A percentile compares a stretch with the other conserved stretches of the same genome.
phyloP scores from a whole-genome alignment of 2,113 vertebrate species.

The Apodemus sylvaticus region DNA sequence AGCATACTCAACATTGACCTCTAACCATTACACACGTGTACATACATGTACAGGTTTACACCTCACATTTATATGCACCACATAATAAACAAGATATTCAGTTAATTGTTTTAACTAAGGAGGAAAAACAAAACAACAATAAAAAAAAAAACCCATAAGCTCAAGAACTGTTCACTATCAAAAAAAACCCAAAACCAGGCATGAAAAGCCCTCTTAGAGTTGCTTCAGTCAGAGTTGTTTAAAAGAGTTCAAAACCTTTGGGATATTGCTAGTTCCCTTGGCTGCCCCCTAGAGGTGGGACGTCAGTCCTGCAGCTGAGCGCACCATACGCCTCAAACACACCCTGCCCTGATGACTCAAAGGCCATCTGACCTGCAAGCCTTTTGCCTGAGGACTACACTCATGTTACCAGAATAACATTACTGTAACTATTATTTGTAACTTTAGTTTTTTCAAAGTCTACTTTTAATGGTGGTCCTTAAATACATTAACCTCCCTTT shows the following conservation, averaged over 20 bases:
- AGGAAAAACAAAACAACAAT: not conserved
- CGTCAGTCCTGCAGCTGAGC: not conserved
- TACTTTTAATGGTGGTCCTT: too few relatives aligned
- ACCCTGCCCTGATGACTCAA: not conserved
- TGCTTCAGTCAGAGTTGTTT: not conserved
- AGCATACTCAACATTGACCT: not conserved
- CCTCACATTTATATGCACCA: not conserved
- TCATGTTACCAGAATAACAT: not conserved
- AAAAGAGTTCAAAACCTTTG: not conserved
- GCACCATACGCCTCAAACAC: not conserved
- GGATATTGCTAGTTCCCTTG: not conserved
- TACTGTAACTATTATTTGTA: too few relatives aligned
- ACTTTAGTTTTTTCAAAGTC: too few relatives aligned
- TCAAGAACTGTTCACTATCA: not conserved
- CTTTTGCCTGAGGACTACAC: too few relatives aligned
- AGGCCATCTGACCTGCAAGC: not conserved
- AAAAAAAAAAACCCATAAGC: not conserved
- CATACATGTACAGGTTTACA: too few relatives aligned
- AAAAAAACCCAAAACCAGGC: not conserved
- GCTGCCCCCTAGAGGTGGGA: not conserved
- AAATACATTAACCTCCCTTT: too few relatives aligned
- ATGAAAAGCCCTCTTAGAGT: not conserved
- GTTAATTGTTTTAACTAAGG: conserved; percentile 15
- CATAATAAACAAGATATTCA: not conserved
- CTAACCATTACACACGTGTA: not conserved